Base-by-base conservation (phyloP, 2,888 invertebrate species). In the Pardosa pseudoannulata region DNA sequence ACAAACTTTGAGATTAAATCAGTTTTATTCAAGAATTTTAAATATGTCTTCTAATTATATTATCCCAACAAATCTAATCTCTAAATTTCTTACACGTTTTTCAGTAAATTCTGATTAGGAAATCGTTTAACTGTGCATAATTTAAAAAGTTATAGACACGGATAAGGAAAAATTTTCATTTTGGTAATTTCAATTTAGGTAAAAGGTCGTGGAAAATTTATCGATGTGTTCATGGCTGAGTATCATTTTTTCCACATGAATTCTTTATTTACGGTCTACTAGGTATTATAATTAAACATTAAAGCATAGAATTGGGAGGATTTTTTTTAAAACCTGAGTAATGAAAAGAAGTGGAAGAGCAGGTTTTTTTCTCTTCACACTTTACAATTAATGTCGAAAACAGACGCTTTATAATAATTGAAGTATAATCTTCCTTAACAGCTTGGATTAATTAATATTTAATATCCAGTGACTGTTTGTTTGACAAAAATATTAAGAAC, bases 371-470 rank as follows among this genome's bases (percentile, higher is more conserved):
- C 16, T 16, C n/a, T 46, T 16, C n/a, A 2, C 2, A 16, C 5
- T 2, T 46, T 2, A 46, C 46, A 9, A 46, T 46, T 46, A 46
- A 46, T 46, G 46, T 46, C 46, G 46, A 16, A 46, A 46, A 7
- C 46, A 46, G 46, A 46, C 16, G 46, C 46, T 46, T 16, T 46
- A 46, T 46, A 46, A 46, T 46, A 46, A 46, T 46, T 46, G 46
- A 46, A 46, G 9, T 46, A 46, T 46, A 46, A 46, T 46, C 46
- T 9, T 6, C 16, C 9, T 6, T 16, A 46, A 46, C 46, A 46
- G 46, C 46, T 46, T 46, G 46, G 11, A 16, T 9, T 46, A 46
- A 46, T 46, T 46, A 46, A 46, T 16, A 9, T 46, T 46, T 46
- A 2, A 46, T 16, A 16, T 16, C 16, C 5, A 46, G 46, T 46